Conservation (phyloP, 2,797 vertebrate genomes). For the Peromyscus nudipes region DNA sequence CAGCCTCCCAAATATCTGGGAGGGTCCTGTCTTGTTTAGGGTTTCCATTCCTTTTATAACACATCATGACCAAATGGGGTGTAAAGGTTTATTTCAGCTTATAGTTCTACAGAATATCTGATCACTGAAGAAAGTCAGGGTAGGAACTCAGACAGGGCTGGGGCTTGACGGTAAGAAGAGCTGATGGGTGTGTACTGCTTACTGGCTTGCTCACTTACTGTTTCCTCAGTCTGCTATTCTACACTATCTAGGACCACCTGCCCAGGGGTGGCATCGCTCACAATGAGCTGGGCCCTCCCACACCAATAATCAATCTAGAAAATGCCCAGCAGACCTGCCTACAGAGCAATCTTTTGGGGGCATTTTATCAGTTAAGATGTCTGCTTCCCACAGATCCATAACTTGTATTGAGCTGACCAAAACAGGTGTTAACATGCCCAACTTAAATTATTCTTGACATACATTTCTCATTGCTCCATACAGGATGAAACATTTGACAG, state of each 20-base stretch:
- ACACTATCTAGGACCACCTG: background rate
- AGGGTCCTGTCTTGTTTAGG: background rate
- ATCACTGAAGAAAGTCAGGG: background rate
- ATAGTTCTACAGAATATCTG: background rate
- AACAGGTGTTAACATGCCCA: background rate
- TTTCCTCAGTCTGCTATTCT: background rate
- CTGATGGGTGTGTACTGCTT: background rate
- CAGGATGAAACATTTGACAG: background rate
- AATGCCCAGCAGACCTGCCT: background rate
- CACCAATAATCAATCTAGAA: background rate
- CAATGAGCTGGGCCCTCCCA: too few relatives aligned
- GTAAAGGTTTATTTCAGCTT: background rate
- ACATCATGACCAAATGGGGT: background rate
- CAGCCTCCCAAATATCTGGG: background rate
- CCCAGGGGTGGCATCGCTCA: background rate
- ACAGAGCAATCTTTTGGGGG: background rate
- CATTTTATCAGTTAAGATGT: background rate
- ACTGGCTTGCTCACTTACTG: background rate
- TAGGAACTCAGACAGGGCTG: background rate
- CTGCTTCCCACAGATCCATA: background rate
- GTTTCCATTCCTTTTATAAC: background rate
- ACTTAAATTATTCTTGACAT: conserved; percentile 11
- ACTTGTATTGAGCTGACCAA: background rate
- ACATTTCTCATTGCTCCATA: background rate
- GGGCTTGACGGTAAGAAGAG: background rate